These are phyloP conservation scores for Atherinomorus stipes DNA, from an alignment of 2,113 vertebrate species.

Conservation along the genomic window DNA sequence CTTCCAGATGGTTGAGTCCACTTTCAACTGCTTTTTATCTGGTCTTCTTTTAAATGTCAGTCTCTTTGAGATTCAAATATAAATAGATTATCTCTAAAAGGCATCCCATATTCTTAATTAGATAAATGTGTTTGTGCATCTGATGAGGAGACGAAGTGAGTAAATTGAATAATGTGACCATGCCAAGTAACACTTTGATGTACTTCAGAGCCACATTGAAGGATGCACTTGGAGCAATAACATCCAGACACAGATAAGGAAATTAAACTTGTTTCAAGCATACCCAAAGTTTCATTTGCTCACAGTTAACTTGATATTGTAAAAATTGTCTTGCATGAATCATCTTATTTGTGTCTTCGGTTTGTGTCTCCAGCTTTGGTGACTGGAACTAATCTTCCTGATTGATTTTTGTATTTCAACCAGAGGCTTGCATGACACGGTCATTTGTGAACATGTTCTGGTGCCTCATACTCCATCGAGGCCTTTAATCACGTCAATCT, in stretches of 20 bases:
- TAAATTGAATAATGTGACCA: slow-evolving; percentile 18
- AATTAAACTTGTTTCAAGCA: slow-evolving; percentile 16
- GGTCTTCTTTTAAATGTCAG: slow-evolving; percentile 27
- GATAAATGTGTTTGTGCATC: slow-evolving; percentile 25
- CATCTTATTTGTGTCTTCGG: slow-evolving; percentile 5
- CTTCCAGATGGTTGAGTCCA: slow-evolving; percentile 21
- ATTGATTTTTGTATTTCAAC: slow-evolving; percentile 55
- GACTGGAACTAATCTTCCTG: slow-evolving; percentile 28
- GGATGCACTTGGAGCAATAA: slow-evolving; percentile 35
- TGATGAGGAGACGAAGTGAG: slow-evolving; percentile 7
- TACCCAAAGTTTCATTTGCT: neutral
- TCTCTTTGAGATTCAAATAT: slow-evolving; percentile 32
- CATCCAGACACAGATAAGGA: slow-evolving; percentile 20
- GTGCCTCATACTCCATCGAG: slow-evolving; percentile 41
- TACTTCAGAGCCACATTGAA: slow-evolving; percentile 45
- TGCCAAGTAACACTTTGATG: slow-evolving; percentile 37
- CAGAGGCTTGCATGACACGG: slow-evolving; percentile 16
- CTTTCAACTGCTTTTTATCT: slow-evolving; percentile 11
- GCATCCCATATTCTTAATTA: slow-evolving; percentile 38
- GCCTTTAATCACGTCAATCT: slow-evolving; percentile 50
- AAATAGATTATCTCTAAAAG: slow-evolving; percentile 38
- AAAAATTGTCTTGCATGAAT: slow-evolving; percentile 5
- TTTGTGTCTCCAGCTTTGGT: slow-evolving; percentile 3
- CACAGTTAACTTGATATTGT: slow-evolving; percentile 3
- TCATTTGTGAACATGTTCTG: slow-evolving; percentile 37